phyloP scores from a whole-genome alignment of 2,113 vertebrate species.

The Trachemys scripta region DNA sequence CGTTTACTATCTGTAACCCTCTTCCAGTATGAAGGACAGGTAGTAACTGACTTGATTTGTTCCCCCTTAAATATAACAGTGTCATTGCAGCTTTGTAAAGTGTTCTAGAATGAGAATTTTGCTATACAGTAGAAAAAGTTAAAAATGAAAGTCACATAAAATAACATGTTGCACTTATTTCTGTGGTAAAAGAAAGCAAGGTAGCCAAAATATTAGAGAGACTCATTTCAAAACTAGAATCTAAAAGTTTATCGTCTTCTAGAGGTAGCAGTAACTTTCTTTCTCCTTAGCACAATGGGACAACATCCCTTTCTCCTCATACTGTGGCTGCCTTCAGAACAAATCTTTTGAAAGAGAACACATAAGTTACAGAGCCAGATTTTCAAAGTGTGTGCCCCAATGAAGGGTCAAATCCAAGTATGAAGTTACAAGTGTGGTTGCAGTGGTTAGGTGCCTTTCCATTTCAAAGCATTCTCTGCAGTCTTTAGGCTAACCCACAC shows the following conservation, averaged over 20 bases:
- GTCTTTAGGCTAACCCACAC: neutral
- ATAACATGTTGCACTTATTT: neutral
- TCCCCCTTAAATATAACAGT: neutral
- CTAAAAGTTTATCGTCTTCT: neutral
- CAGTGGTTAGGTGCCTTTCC: neutral
- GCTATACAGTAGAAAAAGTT: neutral
- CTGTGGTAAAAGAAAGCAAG: neutral
- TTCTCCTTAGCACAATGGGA: neutral
- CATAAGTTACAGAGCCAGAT: neutral
- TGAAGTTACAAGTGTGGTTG: neutral
- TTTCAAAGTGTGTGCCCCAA: neutral
- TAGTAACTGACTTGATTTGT: neutral
- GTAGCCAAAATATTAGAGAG: neutral
- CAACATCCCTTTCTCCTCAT: neutral
- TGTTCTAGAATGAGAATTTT: fast-evolving
- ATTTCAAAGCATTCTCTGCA: neutral
- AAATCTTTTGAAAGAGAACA: neutral
- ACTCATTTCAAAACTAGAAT: neutral
- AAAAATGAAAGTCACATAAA: neutral
- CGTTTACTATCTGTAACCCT: neutral
- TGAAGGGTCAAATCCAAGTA: neutral
- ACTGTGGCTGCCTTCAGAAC: neutral
- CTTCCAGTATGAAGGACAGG: neutral
- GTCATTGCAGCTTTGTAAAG: neutral
- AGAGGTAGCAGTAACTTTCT: neutral